Evolutionary conservation across 2,888 invertebrate genomes (phyloP), one percentile per base, ranked within the genome.

Genomic region (Apodemia hepburni): DNA sequence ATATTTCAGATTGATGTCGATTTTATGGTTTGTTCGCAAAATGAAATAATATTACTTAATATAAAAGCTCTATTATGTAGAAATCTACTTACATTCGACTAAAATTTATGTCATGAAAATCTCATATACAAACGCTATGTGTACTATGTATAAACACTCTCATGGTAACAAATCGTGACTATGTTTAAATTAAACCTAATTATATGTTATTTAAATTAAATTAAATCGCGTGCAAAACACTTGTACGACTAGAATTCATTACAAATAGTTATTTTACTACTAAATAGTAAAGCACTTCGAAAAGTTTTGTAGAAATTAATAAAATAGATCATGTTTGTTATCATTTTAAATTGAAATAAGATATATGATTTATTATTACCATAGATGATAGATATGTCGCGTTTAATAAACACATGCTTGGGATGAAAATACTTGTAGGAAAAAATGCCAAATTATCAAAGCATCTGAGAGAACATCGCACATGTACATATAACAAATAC

Each of bases 251-350:
- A 88, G 77, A 84, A 75, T 82, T 70, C 82, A 85, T 88, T 90
- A 89, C 84, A 85, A 85, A 85, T 87, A 87, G 82, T 82, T 82
- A 81, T 27, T 54, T 87, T 87, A 82, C 84, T 87, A 89, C 86
- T 85, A 88, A 85, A 90, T 90, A 91, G 90, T 91, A 91, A 91
- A 91, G 91, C 91, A 91, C 91, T 91, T 91, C 84, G 87, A 89
- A 88, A 88, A 86, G 80, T 85, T 87, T 79, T 83, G 84, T 80
- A 72, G 69, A 71, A 66, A 70, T 79, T 82, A 81, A 80, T 75
- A 61, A 27, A 67, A 59, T 61, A 38, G 33, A 18, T 33, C 1
- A 49, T 47, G 18, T 60, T 33, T 51, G 6, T 54, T 61, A n/a
- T 18, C 35, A 12, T 49, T 17, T 5, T 61, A 51, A 45, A 22